Base-by-base conservation (phyloP, 2,113 vertebrate species). In the Limanda limanda region DNA sequence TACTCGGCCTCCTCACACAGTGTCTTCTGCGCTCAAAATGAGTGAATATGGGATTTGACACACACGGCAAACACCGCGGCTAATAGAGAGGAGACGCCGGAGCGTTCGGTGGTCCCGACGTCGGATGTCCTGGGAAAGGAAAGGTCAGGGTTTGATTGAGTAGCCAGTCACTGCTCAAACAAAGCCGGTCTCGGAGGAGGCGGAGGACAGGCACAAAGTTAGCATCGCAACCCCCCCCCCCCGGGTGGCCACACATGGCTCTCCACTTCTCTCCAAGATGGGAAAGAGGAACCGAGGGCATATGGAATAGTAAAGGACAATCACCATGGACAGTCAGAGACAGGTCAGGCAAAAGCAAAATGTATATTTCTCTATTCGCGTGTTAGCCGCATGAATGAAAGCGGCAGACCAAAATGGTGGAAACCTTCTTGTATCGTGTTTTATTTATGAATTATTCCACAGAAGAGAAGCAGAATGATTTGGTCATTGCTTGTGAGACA, bases 91-190 rank as follows among this genome's bases (percentile, higher is more conserved):
- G 23, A 57, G 68, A 71, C 76, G 61, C 52, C 52, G 15, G 27
- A 72, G 71, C 72, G 54, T 75, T 74, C 62, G 81, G 71, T 71
- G 62, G 68, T 59, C 57, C 14, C 47, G 62, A 68, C 48, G 31
- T 61, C 59, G 74, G 67, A 83, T 68, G 40, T 79, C 72, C 21
- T 23, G 58, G 58, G 59, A 88, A 85, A 70, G 84, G 81, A 89
- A 93, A 93, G 90, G 90, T 92, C 85, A 85, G 63, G 48, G 76
- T 83, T 79, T 85, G 91, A 89, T 88, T 75, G 81, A 89, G 73
- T 78, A 70, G 84, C 61, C 68, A 45, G 82, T 40, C 56, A 25
- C 64, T 54, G 72, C 79, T 90, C 86, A 86, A 81, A 89, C 82
- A 91, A 86, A 89, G 79, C 66, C 62, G 3, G 78, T 86, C 86